Evolutionary conservation across 53 echinoderm and acorn worm species (phyloP), one percentile per base, ranked within the genome.

Genomic region (Temnopleurus reevesii): DNA sequence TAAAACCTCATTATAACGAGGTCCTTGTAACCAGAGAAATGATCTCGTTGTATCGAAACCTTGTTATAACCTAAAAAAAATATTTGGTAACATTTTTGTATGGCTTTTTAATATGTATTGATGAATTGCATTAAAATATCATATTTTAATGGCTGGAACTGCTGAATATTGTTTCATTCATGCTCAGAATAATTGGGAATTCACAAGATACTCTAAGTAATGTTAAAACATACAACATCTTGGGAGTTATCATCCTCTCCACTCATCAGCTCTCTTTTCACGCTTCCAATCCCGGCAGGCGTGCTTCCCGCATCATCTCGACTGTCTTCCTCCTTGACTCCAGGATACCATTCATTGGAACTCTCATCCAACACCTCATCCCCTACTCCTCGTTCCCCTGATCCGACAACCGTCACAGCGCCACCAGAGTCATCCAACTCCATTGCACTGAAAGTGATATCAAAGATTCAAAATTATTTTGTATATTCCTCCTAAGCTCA

Each of bases 251-350:
- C 80, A 80, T 79, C 86, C 0, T 87, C 88, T 1, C 88, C 88
- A 66, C 88, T 87, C 51, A 87, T 29, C 35, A 87, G 33, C 54
- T 87, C 88, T 53, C 71, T 87, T 54, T 87, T 87, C 15, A 87
- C 55, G 12, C 88, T 23, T 15, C 45, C 63, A 25, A 60, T 83
- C 54, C 83, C 44, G 0, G 59, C 29, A 3, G 86, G 0, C 10
- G 51, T 35, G 51, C 53, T 53, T 13, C 47, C 46, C 25, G 5
- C 86, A 10, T 49, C 88, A 7, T 71, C 88, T 33, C 88, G 66
- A 5, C 24, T 61, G 33, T 84, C 86, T 34, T 87, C 88, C 36
- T 66, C 71, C 88, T 66, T 66, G 0, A 65, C 71, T 15, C 66
- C 51, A 2, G 43, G 8, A 21, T 87, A 87, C 88, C 88, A 87